These are phyloP conservation scores for Protophormia terraenovae DNA, from an alignment of 2,888 invertebrate species.

Conservation along the genomic window DNA sequence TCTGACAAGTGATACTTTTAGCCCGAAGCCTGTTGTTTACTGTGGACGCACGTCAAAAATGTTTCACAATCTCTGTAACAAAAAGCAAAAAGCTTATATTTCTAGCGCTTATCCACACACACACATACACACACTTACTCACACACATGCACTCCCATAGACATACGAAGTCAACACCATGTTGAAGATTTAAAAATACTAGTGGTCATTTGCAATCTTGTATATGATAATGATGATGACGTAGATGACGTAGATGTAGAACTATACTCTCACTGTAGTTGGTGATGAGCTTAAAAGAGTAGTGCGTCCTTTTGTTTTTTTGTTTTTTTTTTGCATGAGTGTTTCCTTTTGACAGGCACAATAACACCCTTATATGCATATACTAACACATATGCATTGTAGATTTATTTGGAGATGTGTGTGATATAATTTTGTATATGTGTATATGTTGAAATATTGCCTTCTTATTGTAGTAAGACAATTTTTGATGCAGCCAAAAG, in stretches of 20 bases:
- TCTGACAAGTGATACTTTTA: constrained; percentile 81
- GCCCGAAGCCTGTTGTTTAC: constrained; percentile 72
- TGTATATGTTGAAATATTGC: not conserved
- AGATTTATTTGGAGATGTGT: not conserved
- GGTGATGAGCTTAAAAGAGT: constrained; percentile 31
- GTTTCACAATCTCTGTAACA: constrained; percentile 18
- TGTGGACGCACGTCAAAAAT: constrained; percentile 63
- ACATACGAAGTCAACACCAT: constrained; percentile 39
- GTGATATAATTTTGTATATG: not conserved
- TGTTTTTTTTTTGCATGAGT: not conserved
- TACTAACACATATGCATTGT: not conserved
- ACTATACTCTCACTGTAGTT: constrained; percentile 3
- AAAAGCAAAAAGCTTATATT: constrained; percentile 43
- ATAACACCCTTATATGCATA: not conserved
- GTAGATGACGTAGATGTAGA: constrained; percentile 8
- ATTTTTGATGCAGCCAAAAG: constrained; percentile 8
- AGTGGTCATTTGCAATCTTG: constrained; percentile 52
- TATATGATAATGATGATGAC: constrained; percentile 10
- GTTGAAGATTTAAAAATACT: constrained; percentile 36
- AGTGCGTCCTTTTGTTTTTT: constrained; percentile 25
- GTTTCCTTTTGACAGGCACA: not conserved
- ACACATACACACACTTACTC: constrained; percentile 4
- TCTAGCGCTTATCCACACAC: constrained; percentile 15
- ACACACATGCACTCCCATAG: not conserved
- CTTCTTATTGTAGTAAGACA: constrained; percentile 10